Percentiles rank a stretch among this genome's conserved stretches.
phyloP scores from a whole-genome alignment of 2,888 invertebrate species.

The Automeris io region DNA sequence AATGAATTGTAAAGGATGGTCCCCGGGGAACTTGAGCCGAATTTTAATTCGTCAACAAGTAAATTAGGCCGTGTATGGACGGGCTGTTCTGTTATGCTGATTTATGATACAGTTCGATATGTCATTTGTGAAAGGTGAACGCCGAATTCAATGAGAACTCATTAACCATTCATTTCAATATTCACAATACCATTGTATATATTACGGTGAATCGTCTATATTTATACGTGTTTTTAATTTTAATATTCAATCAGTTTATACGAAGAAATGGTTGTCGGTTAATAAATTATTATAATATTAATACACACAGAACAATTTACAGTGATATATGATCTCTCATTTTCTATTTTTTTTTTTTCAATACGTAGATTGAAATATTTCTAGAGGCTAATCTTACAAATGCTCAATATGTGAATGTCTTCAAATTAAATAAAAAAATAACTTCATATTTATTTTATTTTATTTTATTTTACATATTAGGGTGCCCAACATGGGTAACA shows the following conservation, averaged over 20 bases:
- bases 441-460: too few species aligned
- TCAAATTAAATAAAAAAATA: too few species aligned
- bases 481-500: too few species aligned
- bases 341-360: too few species aligned
- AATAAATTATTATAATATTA: constrained; percentile 1
- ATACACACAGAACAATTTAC: too few species aligned
- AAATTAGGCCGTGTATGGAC: constrained; percentile 44
- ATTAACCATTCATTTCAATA: not conserved
- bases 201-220: not conserved
- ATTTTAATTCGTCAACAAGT: constrained; percentile 51
- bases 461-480: too few species aligned
- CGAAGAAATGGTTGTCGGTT: not conserved
- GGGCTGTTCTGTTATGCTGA: constrained; percentile 22
- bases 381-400: too few species aligned
- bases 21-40: constrained; percentile 53
- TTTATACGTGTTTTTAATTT: not conserved
- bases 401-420: too few species aligned
- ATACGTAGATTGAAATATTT: too few species aligned
- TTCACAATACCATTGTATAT: not conserved
- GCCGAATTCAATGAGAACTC: constrained; percentile 17
- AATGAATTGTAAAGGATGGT: constrained; percentile 37
- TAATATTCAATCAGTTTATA: not conserved
- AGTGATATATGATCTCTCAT: too few species aligned
- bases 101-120: constrained; percentile 23
- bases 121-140: constrained; percentile 11